Conservation (phyloP, 2,113 vertebrate species). For the Lophotis ruficrista region DNA sequence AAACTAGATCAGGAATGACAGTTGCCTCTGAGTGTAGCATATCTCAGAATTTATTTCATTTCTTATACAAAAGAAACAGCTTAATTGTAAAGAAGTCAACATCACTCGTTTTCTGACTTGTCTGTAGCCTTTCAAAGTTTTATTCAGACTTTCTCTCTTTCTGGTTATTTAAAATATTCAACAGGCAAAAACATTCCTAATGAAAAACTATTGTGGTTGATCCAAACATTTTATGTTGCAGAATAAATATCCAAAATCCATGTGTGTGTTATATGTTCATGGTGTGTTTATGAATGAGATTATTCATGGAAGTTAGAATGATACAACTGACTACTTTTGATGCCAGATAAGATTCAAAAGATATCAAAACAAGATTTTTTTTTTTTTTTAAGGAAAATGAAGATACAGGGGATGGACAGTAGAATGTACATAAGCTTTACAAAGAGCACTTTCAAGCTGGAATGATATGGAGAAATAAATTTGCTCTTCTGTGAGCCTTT, state of each 20-base stretch:
- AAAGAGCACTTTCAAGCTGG: background rate
- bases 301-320: background rate
- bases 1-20: background rate
- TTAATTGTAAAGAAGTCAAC: background rate
- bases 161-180: background rate
- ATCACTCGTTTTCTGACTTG: background rate
- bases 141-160: background rate
- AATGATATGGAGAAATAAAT: background rate
- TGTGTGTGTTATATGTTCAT: background rate
- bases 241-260: background rate
- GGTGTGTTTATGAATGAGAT: background rate
- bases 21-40: background rate
- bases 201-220: background rate
- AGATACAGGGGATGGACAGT: background rate
- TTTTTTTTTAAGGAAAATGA: background rate
- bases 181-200: background rate
- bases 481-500: background rate
- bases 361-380: background rate
- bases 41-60: background rate
- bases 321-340: background rate
- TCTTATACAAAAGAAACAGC: background rate
- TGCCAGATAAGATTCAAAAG: background rate
- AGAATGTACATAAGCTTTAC: background rate
- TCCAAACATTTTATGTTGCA: background rate
- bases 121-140: conserved; percentile 2